Evolutionary conservation across 1,140 invertebrate species (phyloP).

Genomic region (Drosophila novamexicana): DNA sequence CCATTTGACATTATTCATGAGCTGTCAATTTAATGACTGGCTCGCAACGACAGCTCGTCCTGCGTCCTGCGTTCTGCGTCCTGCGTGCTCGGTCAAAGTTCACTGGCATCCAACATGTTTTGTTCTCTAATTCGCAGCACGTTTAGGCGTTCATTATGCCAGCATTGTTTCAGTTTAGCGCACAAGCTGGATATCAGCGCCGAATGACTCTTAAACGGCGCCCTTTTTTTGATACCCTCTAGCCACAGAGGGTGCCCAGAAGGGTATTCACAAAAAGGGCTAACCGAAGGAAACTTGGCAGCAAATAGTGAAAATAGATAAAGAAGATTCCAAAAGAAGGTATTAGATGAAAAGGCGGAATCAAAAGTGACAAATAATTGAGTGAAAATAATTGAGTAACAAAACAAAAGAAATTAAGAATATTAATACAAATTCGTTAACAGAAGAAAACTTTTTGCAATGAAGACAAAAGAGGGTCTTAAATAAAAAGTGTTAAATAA

Average conservation of each 20-base stretch:
- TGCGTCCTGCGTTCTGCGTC: background rate
- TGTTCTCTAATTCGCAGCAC: conserved; percentile 37
- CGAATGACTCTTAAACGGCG: conserved; percentile 8
- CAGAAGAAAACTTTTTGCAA: too few relatives aligned
- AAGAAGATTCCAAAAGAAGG: background rate
- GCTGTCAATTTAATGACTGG: background rate
- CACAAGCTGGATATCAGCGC: background rate
- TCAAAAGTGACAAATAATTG: too few relatives aligned
- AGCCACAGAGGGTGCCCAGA: background rate
- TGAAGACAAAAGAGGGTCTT: too few relatives aligned
- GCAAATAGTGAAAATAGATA: background rate
- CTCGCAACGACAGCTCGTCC: background rate
- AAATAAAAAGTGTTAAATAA: background rate
- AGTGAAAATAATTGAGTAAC: too few relatives aligned
- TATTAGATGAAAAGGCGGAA: too few relatives aligned
- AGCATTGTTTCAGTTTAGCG: conserved; percentile 25
- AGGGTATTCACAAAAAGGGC: background rate
- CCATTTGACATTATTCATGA: background rate
- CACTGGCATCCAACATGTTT: conserved; percentile 19
- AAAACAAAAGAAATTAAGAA: too few relatives aligned
- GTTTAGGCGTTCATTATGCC: conserved; percentile 57
- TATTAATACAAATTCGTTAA: too few relatives aligned
- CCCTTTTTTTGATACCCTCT: conserved; percentile 10
- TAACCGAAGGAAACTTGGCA: too few relatives aligned
- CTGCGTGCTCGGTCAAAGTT: conserved; percentile 17